Evolutionary conservation across 2,113 vertebrate species (phyloP).

Genomic region (Emydocephalus ijimae): DNA sequence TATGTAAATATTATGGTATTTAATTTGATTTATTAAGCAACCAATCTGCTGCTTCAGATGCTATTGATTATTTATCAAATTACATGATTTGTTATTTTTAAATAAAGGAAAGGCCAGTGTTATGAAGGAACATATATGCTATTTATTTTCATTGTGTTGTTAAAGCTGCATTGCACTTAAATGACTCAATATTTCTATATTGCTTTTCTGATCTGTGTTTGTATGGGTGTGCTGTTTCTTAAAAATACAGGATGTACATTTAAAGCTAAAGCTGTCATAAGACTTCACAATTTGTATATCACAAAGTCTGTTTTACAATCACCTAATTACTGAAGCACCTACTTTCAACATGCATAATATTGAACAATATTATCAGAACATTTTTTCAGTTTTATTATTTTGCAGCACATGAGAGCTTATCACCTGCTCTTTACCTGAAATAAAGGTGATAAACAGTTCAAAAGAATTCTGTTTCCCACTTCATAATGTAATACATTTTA

Average conservation of each 20-base stretch:
- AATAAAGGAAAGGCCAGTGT: constrained; percentile 11
- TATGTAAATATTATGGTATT: constrained; percentile 41
- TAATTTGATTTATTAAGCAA: constrained; percentile 44
- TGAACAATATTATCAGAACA: constrained; percentile 54
- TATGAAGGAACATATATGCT: constrained; percentile 26
- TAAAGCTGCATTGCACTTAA: constrained; percentile 52
- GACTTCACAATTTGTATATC: constrained; percentile 63
- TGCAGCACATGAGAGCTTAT: constrained; percentile 63
- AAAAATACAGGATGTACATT: constrained; percentile 49
- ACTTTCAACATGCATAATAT: constrained; percentile 51
- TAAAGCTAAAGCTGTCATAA: constrained; percentile 63
- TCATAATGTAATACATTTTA: background rate
- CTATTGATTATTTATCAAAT: constrained; percentile 28
- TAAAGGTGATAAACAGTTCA: constrained; percentile 37
- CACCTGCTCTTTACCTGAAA: constrained; percentile 31
- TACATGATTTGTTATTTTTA: constrained; percentile 43
- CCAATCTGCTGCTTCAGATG: constrained; percentile 32
- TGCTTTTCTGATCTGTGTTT: constrained; percentile 54
- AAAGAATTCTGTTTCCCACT: constrained; percentile 23
- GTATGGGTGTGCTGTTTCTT: constrained; percentile 56
- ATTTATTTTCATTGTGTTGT: constrained; percentile 45
- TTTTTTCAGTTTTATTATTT: constrained; percentile 51
- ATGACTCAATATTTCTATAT: constrained; percentile 48
- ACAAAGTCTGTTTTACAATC: constrained; percentile 64
- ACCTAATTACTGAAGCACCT: constrained; percentile 62